Percentiles rank a stretch among this genome's conserved stretches.
Evolutionary conservation across 2,113 vertebrate genomes (phyloP).

Genomic region (Nematolebias whitei): DNA sequence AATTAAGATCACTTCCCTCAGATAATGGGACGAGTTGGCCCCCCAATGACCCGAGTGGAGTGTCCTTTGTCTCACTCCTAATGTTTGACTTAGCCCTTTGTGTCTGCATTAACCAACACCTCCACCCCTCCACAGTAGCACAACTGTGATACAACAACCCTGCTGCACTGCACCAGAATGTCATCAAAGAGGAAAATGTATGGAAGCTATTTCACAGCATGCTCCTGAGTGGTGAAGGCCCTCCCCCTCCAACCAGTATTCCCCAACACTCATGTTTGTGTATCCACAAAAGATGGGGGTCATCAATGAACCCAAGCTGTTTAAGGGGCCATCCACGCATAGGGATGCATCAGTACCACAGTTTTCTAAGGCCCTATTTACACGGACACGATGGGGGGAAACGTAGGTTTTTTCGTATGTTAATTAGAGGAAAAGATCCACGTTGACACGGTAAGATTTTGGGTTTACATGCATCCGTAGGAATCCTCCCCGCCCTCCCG

Average conservation of each 20-base stretch:
- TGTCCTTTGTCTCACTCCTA: slow-evolving; percentile 86
- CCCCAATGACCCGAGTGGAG: slow-evolving; percentile 69
- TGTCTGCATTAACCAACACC: slow-evolving; percentile 71
- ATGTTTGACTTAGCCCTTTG: slow-evolving; percentile 87
- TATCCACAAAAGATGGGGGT: slow-evolving; percentile 35
- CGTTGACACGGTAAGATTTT: too few relatives aligned
- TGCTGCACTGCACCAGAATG: slow-evolving; percentile 33
- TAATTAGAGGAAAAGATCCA: too few relatives aligned
- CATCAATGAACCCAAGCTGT: slow-evolving; percentile 35
- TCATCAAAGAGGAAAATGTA: slow-evolving; percentile 76
- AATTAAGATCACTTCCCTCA: slow-evolving; percentile 74
- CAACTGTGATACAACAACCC: slow-evolving; percentile 51
- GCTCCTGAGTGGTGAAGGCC: slow-evolving; percentile 63
- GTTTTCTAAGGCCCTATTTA: too few relatives aligned
- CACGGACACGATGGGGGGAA: too few relatives aligned
- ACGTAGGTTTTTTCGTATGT: too few relatives aligned
- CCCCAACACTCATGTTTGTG: slow-evolving; percentile 20
- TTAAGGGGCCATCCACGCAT: neutral
- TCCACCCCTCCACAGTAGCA: slow-evolving; percentile 45
- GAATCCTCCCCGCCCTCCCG: too few relatives aligned
- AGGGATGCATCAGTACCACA: too few relatives aligned
- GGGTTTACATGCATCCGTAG: too few relatives aligned
- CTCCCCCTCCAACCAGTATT: too few relatives aligned
- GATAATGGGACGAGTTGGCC: slow-evolving; percentile 80
- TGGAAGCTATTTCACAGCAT: slow-evolving; percentile 68